phyloP scores from a whole-genome alignment of 2,888 invertebrate genomes.

The Tiliacea citrago region DNA sequence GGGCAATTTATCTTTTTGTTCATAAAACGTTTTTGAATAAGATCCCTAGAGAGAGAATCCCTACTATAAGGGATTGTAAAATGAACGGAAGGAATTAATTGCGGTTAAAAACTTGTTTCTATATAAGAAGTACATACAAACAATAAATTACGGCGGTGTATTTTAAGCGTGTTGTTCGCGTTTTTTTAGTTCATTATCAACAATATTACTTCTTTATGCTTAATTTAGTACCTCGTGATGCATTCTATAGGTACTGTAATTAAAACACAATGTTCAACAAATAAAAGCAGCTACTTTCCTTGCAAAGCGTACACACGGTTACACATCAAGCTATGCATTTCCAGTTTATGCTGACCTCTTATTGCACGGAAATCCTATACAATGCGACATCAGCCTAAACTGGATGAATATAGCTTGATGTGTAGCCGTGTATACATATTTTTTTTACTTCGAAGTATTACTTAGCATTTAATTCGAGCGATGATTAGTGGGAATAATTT shows the following conservation, averaged over 20 bases:
- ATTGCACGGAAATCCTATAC: no score
- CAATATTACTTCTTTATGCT: conserved; percentile 49
- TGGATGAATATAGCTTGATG: no score
- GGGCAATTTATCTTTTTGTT: not conserved
- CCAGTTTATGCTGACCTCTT: no score
- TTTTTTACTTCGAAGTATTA: conserved; percentile 51
- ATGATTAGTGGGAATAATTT: conserved; percentile 61
- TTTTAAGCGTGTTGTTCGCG: conserved; percentile 19
- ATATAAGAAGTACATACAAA: conserved; percentile 14
- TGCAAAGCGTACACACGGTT: conserved; percentile 34
- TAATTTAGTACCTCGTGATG: conserved; percentile 51
- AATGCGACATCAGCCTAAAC: no score
- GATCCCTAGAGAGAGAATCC: no score
- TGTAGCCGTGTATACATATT: no score
- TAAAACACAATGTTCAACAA: conserved; percentile 53
- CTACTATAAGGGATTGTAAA: not conserved
- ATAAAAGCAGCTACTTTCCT: conserved; percentile 58
- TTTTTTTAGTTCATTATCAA: conserved; percentile 46
- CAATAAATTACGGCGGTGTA: conserved; percentile 20
- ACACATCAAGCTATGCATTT: no score
- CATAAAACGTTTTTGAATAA: not conserved
- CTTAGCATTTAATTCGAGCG: conserved; percentile 59
- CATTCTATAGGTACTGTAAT: conserved; percentile 55
- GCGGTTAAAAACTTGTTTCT: not conserved
- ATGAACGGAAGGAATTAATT: not conserved